Percentiles rank a stretch among this genome's conserved stretches.
These are phyloP conservation scores for Tipula unca DNA, from an alignment of 2,888 invertebrate genomes.

Conservation along the genomic window DNA sequence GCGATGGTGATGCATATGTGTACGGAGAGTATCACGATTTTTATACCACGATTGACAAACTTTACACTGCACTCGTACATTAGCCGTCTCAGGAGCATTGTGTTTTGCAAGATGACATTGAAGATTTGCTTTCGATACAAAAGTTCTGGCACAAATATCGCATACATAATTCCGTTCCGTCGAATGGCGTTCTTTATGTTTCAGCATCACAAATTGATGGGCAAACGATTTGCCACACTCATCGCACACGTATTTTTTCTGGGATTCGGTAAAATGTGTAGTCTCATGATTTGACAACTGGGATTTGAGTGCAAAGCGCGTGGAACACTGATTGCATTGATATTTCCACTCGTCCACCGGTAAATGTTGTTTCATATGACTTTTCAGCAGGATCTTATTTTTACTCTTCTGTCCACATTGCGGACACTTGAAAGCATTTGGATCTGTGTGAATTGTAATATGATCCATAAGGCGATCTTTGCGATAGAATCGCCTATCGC, in stretches of 20 bases:
- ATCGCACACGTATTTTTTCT: constrained; percentile 26
- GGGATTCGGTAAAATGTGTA: constrained; percentile 24
- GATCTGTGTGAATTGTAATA: constrained; percentile 25
- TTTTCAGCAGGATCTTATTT: constrained; percentile 25
- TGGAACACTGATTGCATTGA: constrained; percentile 24
- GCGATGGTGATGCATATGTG: constrained; percentile 25
- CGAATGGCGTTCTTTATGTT: constrained; percentile 25
- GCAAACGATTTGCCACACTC: constrained; percentile 27
- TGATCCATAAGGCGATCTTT: constrained; percentile 26
- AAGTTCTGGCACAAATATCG: constrained; percentile 26
- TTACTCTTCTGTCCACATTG: constrained; percentile 25
- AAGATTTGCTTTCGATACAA: constrained; percentile 23
- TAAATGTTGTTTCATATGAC: constrained; percentile 27
- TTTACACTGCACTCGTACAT: constrained; percentile 24
- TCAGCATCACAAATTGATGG: constrained; percentile 25
- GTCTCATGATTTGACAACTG: constrained; percentile 26
- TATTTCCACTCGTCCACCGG: constrained; percentile 25
- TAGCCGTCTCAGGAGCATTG: neutral
- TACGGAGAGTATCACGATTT: constrained; percentile 25
- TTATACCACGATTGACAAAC: constrained; percentile 25
- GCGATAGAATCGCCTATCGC: constrained; percentile 25
- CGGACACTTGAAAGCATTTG: constrained; percentile 26
- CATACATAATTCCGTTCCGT: constrained; percentile 25
- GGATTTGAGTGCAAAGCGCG: constrained; percentile 26
- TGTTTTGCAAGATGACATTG: constrained; percentile 23